Evolutionary conservation across 37 sponge, comb jelly and placozoan species (phyloP).

Genomic region (Eunapius fragilis): DNA sequence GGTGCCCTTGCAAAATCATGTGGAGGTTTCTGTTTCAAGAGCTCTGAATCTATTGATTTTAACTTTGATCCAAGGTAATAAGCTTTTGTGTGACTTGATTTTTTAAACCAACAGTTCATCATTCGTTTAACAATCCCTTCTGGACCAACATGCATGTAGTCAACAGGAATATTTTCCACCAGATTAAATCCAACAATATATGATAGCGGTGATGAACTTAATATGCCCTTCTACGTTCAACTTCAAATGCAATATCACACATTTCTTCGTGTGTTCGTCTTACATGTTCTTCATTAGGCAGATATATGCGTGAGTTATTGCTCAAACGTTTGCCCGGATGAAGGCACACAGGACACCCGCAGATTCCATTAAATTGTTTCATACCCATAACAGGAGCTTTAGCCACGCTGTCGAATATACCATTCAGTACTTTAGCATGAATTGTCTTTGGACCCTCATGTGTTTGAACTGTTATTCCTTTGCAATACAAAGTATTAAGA

Average conservation of each 20-base stretch:
- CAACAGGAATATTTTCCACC: slow-evolving; percentile 11
- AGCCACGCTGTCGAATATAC: too few relatives aligned
- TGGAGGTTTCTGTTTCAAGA: slow-evolving; percentile 12
- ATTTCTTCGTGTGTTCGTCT: slow-evolving; percentile 2
- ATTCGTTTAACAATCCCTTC: slow-evolving; percentile 7
- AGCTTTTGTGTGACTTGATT: slow-evolving; percentile 12
- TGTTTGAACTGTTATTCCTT: too few relatives aligned
- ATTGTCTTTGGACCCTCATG: too few relatives aligned
- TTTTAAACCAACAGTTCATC: slow-evolving; percentile 18
- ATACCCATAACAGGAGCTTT: too few relatives aligned
- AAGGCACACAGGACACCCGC: slow-evolving; percentile 37
- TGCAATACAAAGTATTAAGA: too few relatives aligned
- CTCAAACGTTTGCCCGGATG: slow-evolving; percentile 30
- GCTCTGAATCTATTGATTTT: not conserved
- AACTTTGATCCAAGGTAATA: slow-evolving; percentile 23
- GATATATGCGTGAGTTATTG: slow-evolving; percentile 22
- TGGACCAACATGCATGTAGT: slow-evolving; percentile 36
- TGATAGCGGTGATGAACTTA: slow-evolving; percentile 1
- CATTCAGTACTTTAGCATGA: too few relatives aligned
- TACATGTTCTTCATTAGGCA: not conserved
- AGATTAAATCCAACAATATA: not conserved
- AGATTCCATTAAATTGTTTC: too few relatives aligned
- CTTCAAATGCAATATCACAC: not conserved
- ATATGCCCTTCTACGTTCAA: not conserved
- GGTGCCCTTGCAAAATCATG: not conserved